These are phyloP conservation scores for Andrena praecox DNA, from an alignment of 2,888 invertebrate genomes.

Conservation along the genomic window DNA sequence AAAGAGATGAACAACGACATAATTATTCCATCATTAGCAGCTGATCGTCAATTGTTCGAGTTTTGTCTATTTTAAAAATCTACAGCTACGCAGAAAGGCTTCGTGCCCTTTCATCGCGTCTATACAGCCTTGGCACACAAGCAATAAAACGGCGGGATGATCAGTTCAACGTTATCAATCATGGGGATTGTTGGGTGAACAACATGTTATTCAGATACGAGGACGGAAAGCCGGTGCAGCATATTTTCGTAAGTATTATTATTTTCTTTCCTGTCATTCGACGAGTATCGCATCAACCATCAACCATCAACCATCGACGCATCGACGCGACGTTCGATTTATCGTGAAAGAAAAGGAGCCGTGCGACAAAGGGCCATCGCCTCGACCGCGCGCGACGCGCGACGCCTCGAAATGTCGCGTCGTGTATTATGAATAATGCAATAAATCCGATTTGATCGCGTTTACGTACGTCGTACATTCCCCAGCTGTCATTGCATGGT, in stretches of 20 bases:
- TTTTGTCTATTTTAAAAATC: not conserved
- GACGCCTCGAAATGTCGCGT: conserved; percentile 28
- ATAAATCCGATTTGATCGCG: conserved; percentile 74
- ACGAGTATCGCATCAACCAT: no score
- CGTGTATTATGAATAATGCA: conserved; percentile 78
- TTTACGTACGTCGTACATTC: conserved; percentile 57
- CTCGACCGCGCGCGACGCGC: conserved; percentile 3
- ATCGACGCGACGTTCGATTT: not conserved
- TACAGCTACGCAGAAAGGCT: conserved; percentile 74
- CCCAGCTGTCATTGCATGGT: conserved; percentile 41
- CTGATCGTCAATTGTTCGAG: not conserved
- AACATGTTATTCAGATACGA: conserved; percentile 82
- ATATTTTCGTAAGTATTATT: conserved; percentile 77
- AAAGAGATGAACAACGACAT: no score
- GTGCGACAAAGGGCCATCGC: not conserved
- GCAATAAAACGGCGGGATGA: conserved; percentile 28
- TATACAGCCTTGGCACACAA: conserved; percentile 54
- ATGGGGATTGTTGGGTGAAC: conserved; percentile 82
- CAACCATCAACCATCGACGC: no score
- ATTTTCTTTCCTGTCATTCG: not conserved
- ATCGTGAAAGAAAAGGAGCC: not conserved
- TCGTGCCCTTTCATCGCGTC: conserved; percentile 39
- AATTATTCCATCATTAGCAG: no score
- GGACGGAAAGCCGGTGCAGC: conserved; percentile 70
- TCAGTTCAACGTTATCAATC: conserved; percentile 81